Percentiles rank a stretch among this genome's conserved stretches.
phyloP scores from a whole-genome alignment of 2,113 vertebrate genomes.

The Gymnocephalus cernua region DNA sequence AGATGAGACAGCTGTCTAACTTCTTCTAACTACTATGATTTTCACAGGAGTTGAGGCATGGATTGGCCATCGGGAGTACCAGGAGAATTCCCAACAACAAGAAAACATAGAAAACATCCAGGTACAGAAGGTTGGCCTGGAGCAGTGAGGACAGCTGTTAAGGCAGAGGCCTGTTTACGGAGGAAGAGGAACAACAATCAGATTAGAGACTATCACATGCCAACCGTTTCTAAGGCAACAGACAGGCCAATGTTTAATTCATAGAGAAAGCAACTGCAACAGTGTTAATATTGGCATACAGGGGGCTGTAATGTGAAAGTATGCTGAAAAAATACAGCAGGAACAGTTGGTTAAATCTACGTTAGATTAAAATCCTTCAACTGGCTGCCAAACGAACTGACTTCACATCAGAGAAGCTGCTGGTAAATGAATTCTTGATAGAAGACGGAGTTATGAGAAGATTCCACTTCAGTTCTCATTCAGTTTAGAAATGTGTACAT shows the following conservation, averaged over 20 bases:
- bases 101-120: background rate
- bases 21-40: no score
- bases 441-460: background rate
- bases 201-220: slow-evolving; percentile 25
- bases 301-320: background rate
- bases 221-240: slow-evolving; percentile 36
- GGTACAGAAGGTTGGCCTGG: background rate
- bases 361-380: background rate
- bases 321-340: background rate
- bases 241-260: slow-evolving; percentile 14
- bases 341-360: background rate
- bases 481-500: background rate
- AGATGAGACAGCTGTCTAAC: no score
- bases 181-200: slow-evolving; percentile 19
- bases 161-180: slow-evolving; percentile 16
- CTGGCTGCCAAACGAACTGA: background rate
- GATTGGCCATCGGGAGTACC: no score
- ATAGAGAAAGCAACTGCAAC: background rate
- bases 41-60: no score
- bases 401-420: background rate
- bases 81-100: background rate
- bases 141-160: slow-evolving; percentile 3
- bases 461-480: background rate
- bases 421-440: background rate
- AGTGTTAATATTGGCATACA: background rate